Evolutionary conservation across 2,797 vertebrate species (phyloP).

Genomic region (Heliangelus exortis): DNA sequence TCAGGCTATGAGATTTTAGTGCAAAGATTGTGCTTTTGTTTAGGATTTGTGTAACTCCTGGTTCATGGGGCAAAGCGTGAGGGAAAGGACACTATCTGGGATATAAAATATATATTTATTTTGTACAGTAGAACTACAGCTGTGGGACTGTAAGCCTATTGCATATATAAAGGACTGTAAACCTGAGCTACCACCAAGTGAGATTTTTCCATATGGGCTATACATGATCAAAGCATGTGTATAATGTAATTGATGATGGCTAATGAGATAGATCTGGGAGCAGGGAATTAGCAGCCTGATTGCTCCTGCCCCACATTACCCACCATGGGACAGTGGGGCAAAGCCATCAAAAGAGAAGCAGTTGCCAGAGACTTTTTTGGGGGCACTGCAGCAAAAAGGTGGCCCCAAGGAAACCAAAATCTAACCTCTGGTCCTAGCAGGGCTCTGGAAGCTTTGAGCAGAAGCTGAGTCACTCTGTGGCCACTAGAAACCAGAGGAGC

Average conservation of each 20-base stretch:
- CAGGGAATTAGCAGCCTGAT: neutral
- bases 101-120: neutral
- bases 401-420: neutral
- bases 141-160: neutral
- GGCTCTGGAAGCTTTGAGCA: neutral
- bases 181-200: neutral
- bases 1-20: neutral
- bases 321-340: fast-evolving
- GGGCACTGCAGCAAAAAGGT: neutral
- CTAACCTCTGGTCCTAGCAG: neutral
- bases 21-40: neutral
- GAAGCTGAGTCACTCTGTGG: neutral
- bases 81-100: neutral
- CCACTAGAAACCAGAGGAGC: neutral
- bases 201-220: neutral
- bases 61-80: neutral
- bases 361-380: neutral
- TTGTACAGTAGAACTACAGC: neutral
- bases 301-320: neutral
- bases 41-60: neutral
- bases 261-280: neutral
- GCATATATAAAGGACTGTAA: neutral
- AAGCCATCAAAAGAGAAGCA: fast-evolving
- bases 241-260: neutral
- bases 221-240: neutral